These are phyloP conservation scores for Charadrius vociferus DNA, from an alignment of 2,113 vertebrate species.

Conservation along the genomic window DNA sequence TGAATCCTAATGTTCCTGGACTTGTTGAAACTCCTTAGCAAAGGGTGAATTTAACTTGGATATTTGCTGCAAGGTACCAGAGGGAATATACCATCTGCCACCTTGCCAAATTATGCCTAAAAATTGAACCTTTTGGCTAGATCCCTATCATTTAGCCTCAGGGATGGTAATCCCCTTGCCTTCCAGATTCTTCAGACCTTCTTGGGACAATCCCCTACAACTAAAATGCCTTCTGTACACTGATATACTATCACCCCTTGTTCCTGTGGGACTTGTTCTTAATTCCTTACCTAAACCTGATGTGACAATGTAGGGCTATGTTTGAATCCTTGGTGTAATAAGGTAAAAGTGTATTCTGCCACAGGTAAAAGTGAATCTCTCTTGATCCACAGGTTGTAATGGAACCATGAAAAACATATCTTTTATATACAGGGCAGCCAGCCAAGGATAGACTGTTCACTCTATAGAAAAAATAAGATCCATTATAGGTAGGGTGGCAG, in stretches of 20 bases:
- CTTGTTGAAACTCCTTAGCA: not conserved
- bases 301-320: not conserved
- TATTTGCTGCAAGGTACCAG: not conserved
- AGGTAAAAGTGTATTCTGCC: not conserved
- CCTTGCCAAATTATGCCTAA: not conserved
- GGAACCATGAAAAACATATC: not conserved
- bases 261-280: not conserved
- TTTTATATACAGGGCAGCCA: not conserved
- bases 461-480: not conserved
- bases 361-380: not conserved
- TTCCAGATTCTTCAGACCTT: too few relatives aligned
- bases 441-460: not conserved
- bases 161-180: not conserved
- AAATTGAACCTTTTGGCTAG: too few relatives aligned
- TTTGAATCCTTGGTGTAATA: not conserved
- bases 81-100: not conserved
- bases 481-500: not conserved
- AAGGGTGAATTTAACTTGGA: not conserved
- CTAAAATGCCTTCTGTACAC: not conserved
- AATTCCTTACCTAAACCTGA: not conserved
- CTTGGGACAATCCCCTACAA: not conserved
- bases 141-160: not conserved
- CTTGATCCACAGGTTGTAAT: not conserved
- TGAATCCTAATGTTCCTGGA: not conserved
- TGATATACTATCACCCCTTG: not conserved